Evolutionary conservation across 2,113 vertebrate genomes (phyloP).

Genomic region (Microcebus jonahi): DNA sequence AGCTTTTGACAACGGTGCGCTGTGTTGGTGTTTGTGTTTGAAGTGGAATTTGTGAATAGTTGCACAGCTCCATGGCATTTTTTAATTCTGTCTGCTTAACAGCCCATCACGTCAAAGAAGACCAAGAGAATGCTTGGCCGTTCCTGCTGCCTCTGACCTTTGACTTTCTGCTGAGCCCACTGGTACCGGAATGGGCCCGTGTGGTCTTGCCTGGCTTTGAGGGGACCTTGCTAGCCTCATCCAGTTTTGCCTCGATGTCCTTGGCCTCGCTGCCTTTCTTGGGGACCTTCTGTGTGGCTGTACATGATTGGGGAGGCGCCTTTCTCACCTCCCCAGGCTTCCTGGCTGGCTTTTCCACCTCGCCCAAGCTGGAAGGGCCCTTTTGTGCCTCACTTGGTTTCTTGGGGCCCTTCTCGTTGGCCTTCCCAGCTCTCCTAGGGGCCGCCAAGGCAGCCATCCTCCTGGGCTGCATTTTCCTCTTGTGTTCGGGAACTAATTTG

Average conservation of each 20-base stretch:
- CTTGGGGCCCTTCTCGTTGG: neutral
- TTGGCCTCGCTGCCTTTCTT: neutral
- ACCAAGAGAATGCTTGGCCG: neutral
- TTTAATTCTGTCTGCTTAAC: no score
- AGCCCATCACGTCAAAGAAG: no score
- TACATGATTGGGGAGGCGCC: neutral
- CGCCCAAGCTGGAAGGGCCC: neutral
- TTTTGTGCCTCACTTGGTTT: neutral
- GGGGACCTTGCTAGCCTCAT: neutral
- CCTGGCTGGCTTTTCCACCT: neutral
- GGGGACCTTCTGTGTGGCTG: neutral
- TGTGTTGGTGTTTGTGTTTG: no score
- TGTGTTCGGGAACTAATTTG: constrained; percentile 74
- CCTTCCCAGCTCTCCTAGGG: neutral
- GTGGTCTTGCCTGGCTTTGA: neutral
- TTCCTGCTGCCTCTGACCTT: neutral
- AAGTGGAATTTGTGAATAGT: no score
- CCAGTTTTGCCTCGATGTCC: neutral
- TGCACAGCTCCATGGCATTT: no score
- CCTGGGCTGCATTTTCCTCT: neutral
- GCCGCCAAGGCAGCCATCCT: neutral
- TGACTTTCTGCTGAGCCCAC: neutral
- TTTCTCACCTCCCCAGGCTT: neutral
- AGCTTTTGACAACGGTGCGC: no score
- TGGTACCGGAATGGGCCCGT: neutral